Base-by-base conservation (phyloP, 2,888 invertebrate genomes). In the Parochlus steinenii region DNA sequence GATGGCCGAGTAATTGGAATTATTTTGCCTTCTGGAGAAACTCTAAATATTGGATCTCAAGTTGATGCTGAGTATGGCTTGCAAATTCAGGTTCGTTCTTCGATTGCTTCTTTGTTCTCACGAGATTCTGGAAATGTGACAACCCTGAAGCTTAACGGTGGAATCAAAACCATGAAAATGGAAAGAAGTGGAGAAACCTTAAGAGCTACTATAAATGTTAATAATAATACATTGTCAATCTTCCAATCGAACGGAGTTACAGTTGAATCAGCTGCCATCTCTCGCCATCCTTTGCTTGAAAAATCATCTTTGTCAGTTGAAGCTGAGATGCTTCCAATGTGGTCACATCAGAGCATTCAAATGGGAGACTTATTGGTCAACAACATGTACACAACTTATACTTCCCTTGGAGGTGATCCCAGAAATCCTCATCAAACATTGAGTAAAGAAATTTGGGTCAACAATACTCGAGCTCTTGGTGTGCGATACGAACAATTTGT, bases 401-500 rank as follows among this genome's bases (percentile, higher is more conserved):
- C 75, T 44, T 26, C 30, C 10, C 61, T 86, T 27, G 79, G 83
- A 0, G 86, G 85, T 3, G 86, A 86, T 52, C 83, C 83, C 2
- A 69, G 83, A 41, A 82, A 81, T 51, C 76, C 78, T 1, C 82
- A 85, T 47, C 83, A 85, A 55, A 85, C 82, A 2, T 58, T 86
- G 3, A 81, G 79, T 48, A 66, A 80, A 11, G 81, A 81, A 53
- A 78, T 81, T 45, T 74, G 86, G 82, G 86, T 93, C 5, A 95
- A 95, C 54, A 80, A 83, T 43, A 78, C 83, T 5, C 73, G 86
- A 47, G 75, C 90, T 1, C 64, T 95, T 22, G 86, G 87, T 11
- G 78, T 93, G 32, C 89, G 92, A 56, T 92, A 89, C 50, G 89
- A 95, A 53, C 85, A 90, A 53, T 81, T 81, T 41, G 79, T 80